Percentiles rank a stretch among this genome's conserved stretches.
Evolutionary conservation across 2,888 invertebrate genomes (phyloP).

Genomic region (Eledone cirrhosa): DNA sequence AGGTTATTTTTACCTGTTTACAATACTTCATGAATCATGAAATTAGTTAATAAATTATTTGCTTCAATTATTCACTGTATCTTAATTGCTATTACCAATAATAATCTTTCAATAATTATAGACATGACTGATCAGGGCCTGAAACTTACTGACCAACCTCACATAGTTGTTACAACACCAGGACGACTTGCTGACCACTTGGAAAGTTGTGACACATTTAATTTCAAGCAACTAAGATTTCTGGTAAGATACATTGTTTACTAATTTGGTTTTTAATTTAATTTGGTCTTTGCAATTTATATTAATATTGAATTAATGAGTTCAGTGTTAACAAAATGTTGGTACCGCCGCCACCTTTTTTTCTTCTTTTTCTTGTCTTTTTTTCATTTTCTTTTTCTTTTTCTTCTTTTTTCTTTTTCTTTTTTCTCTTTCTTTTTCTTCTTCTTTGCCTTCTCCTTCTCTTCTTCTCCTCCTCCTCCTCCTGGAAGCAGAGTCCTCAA

Average conservation of each 20-base stretch:
- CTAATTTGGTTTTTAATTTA: background rate
- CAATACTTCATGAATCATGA: too few relatives aligned
- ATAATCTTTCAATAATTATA: constrained; percentile 37
- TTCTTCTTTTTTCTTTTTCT: background rate
- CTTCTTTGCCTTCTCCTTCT: background rate
- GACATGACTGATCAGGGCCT: constrained; percentile 85
- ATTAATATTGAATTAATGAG: background rate
- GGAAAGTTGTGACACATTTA: constrained; percentile 75
- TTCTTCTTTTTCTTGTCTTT: background rate
- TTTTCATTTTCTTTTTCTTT: background rate
- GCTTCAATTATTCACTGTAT: too few relatives aligned
- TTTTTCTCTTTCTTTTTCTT: background rate
- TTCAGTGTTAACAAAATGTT: background rate
- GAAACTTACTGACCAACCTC: constrained; percentile 84
- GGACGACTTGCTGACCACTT: constrained; percentile 93
- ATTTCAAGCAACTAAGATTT: constrained; percentile 63
- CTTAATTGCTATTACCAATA: background rate
- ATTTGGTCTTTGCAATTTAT: background rate
- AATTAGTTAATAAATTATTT: too few relatives aligned
- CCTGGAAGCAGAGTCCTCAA: too few relatives aligned
- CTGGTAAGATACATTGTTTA: constrained; percentile 49
- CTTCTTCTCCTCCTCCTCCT: background rate
- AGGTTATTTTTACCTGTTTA: too few relatives aligned
- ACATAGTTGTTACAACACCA: constrained; percentile 95
- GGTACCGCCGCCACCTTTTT: background rate